Conservation (phyloP, 2,888 invertebrate species). For the Chymomyza procnemis region DNA sequence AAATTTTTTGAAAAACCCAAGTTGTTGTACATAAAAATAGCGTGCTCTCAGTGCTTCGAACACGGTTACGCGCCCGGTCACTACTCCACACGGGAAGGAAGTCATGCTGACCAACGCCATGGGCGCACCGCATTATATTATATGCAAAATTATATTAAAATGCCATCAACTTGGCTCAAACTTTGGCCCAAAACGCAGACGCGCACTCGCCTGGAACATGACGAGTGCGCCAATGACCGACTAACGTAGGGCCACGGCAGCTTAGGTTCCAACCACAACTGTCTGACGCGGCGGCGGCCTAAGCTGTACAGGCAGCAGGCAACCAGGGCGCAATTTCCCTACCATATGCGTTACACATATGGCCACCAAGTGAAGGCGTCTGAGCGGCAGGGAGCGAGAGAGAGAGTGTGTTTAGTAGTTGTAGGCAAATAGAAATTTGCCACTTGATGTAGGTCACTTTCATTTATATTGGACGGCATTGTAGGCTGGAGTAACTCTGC, state of each 20-base stretch:
- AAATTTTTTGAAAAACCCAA: conserved; percentile 22
- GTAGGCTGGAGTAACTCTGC: conserved; percentile 32
- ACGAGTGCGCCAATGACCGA: conserved; percentile 32
- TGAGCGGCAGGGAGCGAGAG: conserved; percentile 10
- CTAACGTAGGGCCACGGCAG: conserved; percentile 3
- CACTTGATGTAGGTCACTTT: conserved; percentile 72
- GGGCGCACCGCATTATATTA: conserved; percentile 33
- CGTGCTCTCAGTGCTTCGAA: conserved; percentile 33
- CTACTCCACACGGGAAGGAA: conserved; percentile 30
- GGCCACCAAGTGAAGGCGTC: neutral
- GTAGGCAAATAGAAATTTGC: conserved; percentile 28
- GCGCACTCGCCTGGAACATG: conserved; percentile 36
- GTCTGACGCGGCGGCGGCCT: neutral
- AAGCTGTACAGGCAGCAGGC: conserved; percentile 9
- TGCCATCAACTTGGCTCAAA: conserved; percentile 19
- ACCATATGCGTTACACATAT: conserved; percentile 34
- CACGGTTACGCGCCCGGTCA: neutral
- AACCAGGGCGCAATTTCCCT: conserved; percentile 40
- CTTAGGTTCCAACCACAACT: neutral
- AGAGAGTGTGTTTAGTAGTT: conserved; percentile 19
- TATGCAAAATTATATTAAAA: conserved; percentile 44
- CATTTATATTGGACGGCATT: conserved; percentile 43
- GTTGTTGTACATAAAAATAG: conserved; percentile 43
- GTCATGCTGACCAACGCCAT: conserved; percentile 58
- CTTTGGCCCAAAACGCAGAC: conserved; percentile 12